Evolutionary conservation across 2,888 invertebrate species (phyloP).

Genomic region (Drosophila testacea): DNA sequence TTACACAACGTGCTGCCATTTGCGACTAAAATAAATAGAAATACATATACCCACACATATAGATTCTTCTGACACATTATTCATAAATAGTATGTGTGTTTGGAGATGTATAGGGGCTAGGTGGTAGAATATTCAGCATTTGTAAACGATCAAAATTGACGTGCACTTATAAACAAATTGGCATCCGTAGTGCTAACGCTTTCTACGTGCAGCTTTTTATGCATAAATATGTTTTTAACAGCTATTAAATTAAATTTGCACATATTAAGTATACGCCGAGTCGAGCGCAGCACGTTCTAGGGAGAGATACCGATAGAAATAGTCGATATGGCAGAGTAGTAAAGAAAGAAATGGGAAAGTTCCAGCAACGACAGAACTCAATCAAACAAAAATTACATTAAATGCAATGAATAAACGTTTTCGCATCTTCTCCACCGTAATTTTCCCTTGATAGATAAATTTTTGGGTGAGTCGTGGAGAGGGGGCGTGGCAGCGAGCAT

Average conservation of each 20-base stretch:
- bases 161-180: slow-evolving; percentile 74
- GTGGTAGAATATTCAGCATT: slow-evolving; percentile 35
- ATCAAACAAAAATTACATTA: slow-evolving; percentile 57
- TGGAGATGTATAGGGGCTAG: background rate
- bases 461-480: slow-evolving; percentile 10
- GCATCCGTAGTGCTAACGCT: slow-evolving; percentile 33
- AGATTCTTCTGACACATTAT: slow-evolving; percentile 50
- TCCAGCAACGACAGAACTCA: slow-evolving; percentile 37
- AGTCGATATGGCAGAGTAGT: background rate
- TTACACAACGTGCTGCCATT: slow-evolving; percentile 74
- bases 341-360: background rate
- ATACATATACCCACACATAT: slow-evolving; percentile 26
- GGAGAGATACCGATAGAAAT: slow-evolving; percentile 4
- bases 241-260: slow-evolving; percentile 66
- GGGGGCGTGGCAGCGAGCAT: slow-evolving; percentile 17
- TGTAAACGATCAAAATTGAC: slow-evolving; percentile 71
- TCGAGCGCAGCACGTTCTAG: slow-evolving; percentile 11
- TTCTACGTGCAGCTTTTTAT: slow-evolving; percentile 64
- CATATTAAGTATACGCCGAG: slow-evolving; percentile 58
- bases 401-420: slow-evolving; percentile 71
- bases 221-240: slow-evolving; percentile 60
- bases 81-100: slow-evolving; percentile 67
- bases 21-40: slow-evolving; percentile 75
- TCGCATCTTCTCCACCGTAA: slow-evolving; percentile 29
- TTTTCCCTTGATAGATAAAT: slow-evolving; percentile 55